phyloP scores from a whole-genome alignment of 2,797 vertebrate species.

The Crenuchus spilurus region DNA sequence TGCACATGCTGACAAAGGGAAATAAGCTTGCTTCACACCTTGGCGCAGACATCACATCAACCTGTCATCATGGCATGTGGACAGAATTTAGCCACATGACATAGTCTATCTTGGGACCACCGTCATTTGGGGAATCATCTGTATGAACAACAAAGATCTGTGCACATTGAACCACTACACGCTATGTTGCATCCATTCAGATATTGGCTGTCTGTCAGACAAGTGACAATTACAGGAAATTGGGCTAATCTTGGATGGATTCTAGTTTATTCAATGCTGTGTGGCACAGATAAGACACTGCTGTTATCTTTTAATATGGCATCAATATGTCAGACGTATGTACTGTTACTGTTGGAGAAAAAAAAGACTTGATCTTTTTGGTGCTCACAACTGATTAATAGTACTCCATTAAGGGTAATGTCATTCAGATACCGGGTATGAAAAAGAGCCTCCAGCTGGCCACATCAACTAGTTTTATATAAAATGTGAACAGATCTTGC shows the following conservation, averaged over 20 bases:
- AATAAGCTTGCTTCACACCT: slow-evolving; percentile 1
- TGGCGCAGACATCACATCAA: not conserved
- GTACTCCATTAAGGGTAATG: not conserved
- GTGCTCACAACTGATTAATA: not conserved
- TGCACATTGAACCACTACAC: not conserved
- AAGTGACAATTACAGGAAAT: slow-evolving; percentile 22
- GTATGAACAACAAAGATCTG: not conserved
- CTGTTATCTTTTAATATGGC: slow-evolving; percentile 1
- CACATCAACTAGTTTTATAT: too few species aligned
- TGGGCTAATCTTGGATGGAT: not conserved
- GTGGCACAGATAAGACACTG: not conserved
- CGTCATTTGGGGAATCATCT: slow-evolving; percentile 1
- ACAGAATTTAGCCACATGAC: slow-evolving; percentile 6
- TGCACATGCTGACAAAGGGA: too few species aligned
- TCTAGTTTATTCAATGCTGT: not conserved
- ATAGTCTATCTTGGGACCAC: slow-evolving; percentile 2
- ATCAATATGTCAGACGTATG: slow-evolving; percentile 1
- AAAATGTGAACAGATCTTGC: too few species aligned
- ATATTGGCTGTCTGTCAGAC: not conserved
- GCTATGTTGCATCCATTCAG: not conserved
- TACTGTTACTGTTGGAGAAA: slow-evolving; percentile 9
- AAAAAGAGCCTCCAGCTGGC: too few species aligned
- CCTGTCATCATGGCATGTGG: slow-evolving; percentile 18
- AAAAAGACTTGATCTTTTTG: not conserved
- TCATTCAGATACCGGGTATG: too few species aligned